Base-by-base conservation (phyloP, 2,113 vertebrate species). In the Lophura nycthemera region DNA sequence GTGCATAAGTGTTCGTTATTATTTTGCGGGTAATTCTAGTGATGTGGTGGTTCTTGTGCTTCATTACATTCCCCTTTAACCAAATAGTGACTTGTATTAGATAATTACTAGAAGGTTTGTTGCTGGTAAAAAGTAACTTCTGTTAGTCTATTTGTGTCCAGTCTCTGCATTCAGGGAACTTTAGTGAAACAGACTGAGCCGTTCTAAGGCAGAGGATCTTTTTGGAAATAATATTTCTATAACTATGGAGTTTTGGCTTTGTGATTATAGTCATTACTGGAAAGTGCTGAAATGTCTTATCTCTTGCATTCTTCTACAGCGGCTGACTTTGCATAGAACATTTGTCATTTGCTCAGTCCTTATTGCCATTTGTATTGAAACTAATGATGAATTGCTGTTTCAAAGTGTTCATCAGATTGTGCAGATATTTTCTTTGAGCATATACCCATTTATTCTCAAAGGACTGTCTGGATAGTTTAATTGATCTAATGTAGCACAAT, bases 351-450 rank as follows among this genome's bases (percentile, higher is more conserved):
- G 84, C 83, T 93, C 92, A 66, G 60, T 96, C 82, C 95, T 97
- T 96, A 97, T 94, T 97, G 81, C 83, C 60, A 54, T 97, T 97
- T 95, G 89, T 95, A 88, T 92, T 85, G 93, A 94, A 95, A 95
- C 92, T 91, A 97, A 92, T 96, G 95, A 96, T 96, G 89, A 97
- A 95, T 96, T 96, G 89, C 97, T 96, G 50, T 96, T 97, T 97
- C 92, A 97, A 93, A 97, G 88, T 97, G 94, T 97, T 94, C 80
- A 92, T 95, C 92, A 97, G 91, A 96, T 95, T 88, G 89, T 95
- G 85, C 91, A 94, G 96, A 96, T 97, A 97, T 92, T 96, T 96
- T 88, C 80, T 96, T 92, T 97, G 90, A 96, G 83, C 71, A 47
- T 95, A 86, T 91, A 93, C 95, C 78, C 90, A 95, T 90, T 97